Evolutionary conservation across 2,113 vertebrate genomes (phyloP).

Genomic region (Gobio gobio): DNA sequence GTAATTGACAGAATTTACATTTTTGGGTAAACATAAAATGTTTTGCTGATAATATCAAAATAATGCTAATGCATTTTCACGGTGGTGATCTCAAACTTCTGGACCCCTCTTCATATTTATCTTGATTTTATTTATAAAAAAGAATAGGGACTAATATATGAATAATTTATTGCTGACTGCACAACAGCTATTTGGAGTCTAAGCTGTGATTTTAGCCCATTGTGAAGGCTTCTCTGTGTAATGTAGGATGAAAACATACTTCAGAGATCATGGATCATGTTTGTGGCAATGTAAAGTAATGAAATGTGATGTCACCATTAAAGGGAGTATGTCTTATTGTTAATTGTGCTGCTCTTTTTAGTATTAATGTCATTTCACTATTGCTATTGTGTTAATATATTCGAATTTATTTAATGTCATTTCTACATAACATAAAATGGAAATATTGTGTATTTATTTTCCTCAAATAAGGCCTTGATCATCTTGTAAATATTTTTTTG

Average conservation of each 20-base stretch:
- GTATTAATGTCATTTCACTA: conserved; percentile 54
- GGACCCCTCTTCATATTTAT: conserved; percentile 63
- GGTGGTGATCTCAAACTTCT: conserved; percentile 1
- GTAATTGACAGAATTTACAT: too few species aligned
- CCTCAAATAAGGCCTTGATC: conserved; percentile 56
- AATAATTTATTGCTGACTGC: conserved; percentile 62
- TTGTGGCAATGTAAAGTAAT: conserved; percentile 62
- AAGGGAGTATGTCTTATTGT: conserved; percentile 55
- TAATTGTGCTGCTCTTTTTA: conserved; percentile 66
- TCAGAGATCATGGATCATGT: conserved; percentile 44
- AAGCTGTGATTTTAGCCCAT: conserved; percentile 15
- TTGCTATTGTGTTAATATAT: conserved; percentile 65
- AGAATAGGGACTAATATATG: conserved; percentile 73
- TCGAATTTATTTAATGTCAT: conserved; percentile 66
- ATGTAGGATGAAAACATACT: conserved; percentile 39
- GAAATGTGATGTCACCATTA: conserved; percentile 44
- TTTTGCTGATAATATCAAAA: neutral
- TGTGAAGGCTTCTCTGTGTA: conserved; percentile 19
- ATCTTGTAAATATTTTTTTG: conserved; percentile 70
- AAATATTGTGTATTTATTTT: conserved; percentile 66
- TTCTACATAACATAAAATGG: conserved; percentile 59
- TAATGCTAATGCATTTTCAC: neutral
- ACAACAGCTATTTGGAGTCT: conserved; percentile 52
- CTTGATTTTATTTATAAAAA: conserved; percentile 72
- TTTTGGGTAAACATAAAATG: neutral